These are phyloP conservation scores for Aspidiotus rigidus DNA, from an alignment of 2,888 invertebrate genomes.

Conservation along the genomic window DNA sequence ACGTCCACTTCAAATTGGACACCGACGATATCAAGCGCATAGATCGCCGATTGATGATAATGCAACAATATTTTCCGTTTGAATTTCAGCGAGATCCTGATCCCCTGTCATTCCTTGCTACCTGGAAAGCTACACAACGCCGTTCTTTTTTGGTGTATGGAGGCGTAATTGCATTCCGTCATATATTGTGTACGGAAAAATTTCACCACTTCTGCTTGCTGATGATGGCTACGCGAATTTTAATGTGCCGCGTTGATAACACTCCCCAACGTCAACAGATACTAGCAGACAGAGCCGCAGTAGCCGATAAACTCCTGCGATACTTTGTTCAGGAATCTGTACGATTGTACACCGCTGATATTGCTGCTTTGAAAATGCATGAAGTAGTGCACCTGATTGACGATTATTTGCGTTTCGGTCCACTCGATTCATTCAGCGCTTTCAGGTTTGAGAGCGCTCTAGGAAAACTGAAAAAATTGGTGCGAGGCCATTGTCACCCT, in stretches of 20 bases:
- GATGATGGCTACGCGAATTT: not conserved
- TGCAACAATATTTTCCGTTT: not conserved
- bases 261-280: not conserved
- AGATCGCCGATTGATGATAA: not conserved
- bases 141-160: conserved; percentile 9
- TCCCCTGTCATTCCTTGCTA: not conserved
- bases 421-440: conserved; percentile 2
- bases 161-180: conserved; percentile 5
- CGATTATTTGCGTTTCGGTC: conserved; percentile 8
- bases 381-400: conserved; percentile 4
- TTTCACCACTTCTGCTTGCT: not conserved
- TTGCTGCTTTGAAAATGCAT: not conserved
- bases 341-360: not conserved
- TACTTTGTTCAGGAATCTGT: conserved; percentile 1
- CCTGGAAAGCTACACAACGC: conserved; percentile 21
- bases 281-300: not conserved
- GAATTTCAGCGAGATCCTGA: conserved; percentile 16
- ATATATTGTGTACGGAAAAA: not conserved
- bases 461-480: conserved; percentile 4
- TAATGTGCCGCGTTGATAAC: not conserved
- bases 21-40: conserved; percentile 9
- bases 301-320: not conserved
- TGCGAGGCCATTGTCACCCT: not conserved
- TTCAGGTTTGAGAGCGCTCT: conserved; percentile 18
- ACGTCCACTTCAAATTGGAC: not conserved